Evolutionary conservation across 1,140 invertebrate species (phyloP).

Genomic region (Drosophila chauvacae): DNA sequence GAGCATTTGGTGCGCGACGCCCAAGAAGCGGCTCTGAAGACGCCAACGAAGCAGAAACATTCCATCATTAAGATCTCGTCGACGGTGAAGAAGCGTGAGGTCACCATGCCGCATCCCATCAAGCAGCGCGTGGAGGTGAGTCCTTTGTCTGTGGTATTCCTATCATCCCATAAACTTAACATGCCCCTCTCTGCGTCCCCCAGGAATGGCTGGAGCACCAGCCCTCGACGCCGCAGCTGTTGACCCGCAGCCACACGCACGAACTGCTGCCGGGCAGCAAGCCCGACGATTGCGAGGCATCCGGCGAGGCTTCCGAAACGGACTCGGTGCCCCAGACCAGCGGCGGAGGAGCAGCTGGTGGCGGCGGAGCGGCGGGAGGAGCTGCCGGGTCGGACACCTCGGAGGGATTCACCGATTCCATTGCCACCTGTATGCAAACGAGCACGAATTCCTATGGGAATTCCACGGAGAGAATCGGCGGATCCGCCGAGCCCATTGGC

Average conservation of each 20-base stretch:
- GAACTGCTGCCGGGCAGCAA: slow-evolving; percentile 41
- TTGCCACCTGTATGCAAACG: slow-evolving; percentile 87
- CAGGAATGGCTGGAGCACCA: slow-evolving; percentile 84
- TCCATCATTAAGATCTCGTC: slow-evolving; percentile 81
- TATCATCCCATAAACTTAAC: background rate
- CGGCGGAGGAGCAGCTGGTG: slow-evolving; percentile 25
- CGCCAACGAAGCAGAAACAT: slow-evolving; percentile 84
- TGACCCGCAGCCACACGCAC: slow-evolving; percentile 53
- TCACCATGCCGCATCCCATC: slow-evolving; percentile 75
- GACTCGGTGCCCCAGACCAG: slow-evolving; percentile 88
- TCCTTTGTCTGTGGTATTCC: background rate
- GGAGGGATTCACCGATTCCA: slow-evolving; percentile 89
- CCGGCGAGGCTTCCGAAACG: slow-evolving; percentile 91
- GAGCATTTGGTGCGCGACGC: slow-evolving; percentile 84
- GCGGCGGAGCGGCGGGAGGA: slow-evolving; percentile 63
- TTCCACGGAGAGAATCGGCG: slow-evolving; percentile 86
- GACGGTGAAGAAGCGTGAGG: slow-evolving; percentile 82
- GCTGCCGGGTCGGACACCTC: slow-evolving; percentile 87
- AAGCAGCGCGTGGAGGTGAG: slow-evolving; percentile 81
- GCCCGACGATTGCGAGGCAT: slow-evolving; percentile 91
- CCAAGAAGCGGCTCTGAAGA: slow-evolving; percentile 78
- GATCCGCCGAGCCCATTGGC: slow-evolving; percentile 77
- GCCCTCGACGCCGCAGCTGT: slow-evolving; percentile 59
- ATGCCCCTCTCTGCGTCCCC: background rate
- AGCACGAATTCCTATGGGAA: slow-evolving; percentile 86